Base-by-base conservation (phyloP, 1,140 invertebrate species). In the Zaprionus kolodkinae region DNA sequence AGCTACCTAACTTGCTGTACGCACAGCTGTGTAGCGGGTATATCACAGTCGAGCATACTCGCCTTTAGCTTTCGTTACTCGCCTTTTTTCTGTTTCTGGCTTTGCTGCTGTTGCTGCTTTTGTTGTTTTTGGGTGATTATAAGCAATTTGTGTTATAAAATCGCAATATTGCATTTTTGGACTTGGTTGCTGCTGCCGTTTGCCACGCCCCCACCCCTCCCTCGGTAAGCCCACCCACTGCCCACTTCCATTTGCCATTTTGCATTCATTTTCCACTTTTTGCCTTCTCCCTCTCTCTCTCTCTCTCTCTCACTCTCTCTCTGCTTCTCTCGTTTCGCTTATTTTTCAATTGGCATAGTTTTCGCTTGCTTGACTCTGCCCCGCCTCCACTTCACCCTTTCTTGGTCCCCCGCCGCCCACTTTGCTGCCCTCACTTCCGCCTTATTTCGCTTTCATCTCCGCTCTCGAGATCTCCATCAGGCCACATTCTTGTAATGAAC, bases 71-170 rank as follows among this genome's bases (percentile, higher is more conserved):
- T 77, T 50, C 54, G 27, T 75, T 52, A 56, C 17, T 64, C 45
- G 75, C 0, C 35, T 15, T 40, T 40, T 40, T 64, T 55, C 70
- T 1, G 35, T n/a, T 45, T 45, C 15, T 7, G 15, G 48, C 54
- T 63, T 11, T 56, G 45, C 11, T 27, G 60, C 17, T n/a, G 33
- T 30, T 55, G 15, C 17, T 45, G 52, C 33, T 72, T 17, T 72
- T 69, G 75, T 82, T 84, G 70, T 73, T 79, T 65, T 71, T 56
- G 62, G 83, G 70, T 87, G 83, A 87, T 87, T 88, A 87, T 87
- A 87, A 87, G 83, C 80, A 87, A 87, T 87, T 87, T 87, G 84
- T 88, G 83, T 78, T 87, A 87, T 87, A 87, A 87, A 88, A 88
- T 87, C 73, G 83, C 84, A 88, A 87, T 87, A 87, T 87, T 87